Base-by-base conservation (phyloP, 2,797 vertebrate genomes). In the Lophius americanus region DNA sequence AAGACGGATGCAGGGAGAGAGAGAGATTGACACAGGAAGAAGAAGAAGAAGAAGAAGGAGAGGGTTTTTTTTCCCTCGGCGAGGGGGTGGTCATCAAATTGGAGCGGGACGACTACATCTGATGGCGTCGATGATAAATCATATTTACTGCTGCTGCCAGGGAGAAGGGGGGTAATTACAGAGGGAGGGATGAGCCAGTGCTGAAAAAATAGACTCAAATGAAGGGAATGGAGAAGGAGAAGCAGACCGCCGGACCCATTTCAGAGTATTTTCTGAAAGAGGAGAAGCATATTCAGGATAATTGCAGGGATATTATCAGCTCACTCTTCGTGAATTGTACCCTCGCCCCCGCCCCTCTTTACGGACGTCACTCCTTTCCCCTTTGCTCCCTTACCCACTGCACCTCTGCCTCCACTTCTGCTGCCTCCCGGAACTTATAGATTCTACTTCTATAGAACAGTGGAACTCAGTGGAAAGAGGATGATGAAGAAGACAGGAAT, bases 1-100 rank as follows among this genome's bases (percentile, higher is more conserved):
- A 23, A 23, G 23, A 23, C 23, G 23, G 23, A 23, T 23, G 23
- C 23, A 23, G 23, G 23, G 23, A 23, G 23, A 2, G 23, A 23
- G 23, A 23, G 23, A 23, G 23, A 23, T 23, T 23, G 23, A 23
- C 23, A 23, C 23, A 23, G 23, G 23, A 23, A 23, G 55, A 64
- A 6, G 14, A n/a, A 2, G 6, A 47, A n/a, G 14, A 2, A n/a
- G 6, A 2, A 3, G 46, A 47, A 13, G 13, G 3, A 46, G 12
- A 46, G 11, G 35, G 5, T 35, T 11, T 38, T 23, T 13, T 10
- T 72, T 53, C 54, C 35, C 8, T 9, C 51, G 9, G 58, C 76
- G 82, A 73, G 83, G 68, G 76, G 78, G 66, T 68, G 79, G 79
- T 77, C 84, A 72, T 85, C 85, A 82, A 88, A 86, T 88, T 77